Base-by-base conservation (phyloP, 1,140 invertebrate species). In the Cyphomyrmex costatus region DNA sequence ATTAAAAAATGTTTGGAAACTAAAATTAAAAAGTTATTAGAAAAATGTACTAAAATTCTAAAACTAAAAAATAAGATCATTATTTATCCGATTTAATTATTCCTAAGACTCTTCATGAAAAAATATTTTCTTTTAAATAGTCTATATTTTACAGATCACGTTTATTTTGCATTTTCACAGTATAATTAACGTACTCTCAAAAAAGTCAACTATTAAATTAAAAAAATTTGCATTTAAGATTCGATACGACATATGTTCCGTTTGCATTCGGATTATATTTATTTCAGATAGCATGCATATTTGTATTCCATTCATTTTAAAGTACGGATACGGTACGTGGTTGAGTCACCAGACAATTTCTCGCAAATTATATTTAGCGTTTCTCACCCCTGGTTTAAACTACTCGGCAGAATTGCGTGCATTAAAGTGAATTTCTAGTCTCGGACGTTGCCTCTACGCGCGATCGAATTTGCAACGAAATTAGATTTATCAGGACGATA, bases 371-470 rank as follows among this genome's bases (percentile, higher is more conserved):
- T 83, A 74, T 83, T 83, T 83, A 61, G 8, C 68, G 36, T 60
- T 83, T 83, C 79, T 74, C 68, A 83, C 66, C 36, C 24, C 36
- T 6, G 24, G 53, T 46, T 83, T 74, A 60, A 83, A 83, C 68
- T 83, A 83, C 68, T 73, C 36, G 66, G 42, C 46, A 70, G 30
- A 36, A 80, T 70, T 80, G 65, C 68, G 79, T 83, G 61, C 27
- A 83, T 83, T 83, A 83, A 82, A 83, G 68, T 83, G 53, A 83
- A 83, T 83, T 83, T 83, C 42, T 42, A 73, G 68, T 33, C 49
- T 33, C 27, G 79, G 56, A 83, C 79, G 56, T 83, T 83, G 79
- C 68, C 42, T 79, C 46, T 21, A 42, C 24, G 79, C 53, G 27
- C 68, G 79, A 83, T 83, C 79, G 70, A 83, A 74, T 83, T 83